Percentiles rank a stretch among this genome's conserved stretches.
Evolutionary conservation across 2,888 invertebrate genomes (phyloP).

Genomic region (Euproctis similis): DNA sequence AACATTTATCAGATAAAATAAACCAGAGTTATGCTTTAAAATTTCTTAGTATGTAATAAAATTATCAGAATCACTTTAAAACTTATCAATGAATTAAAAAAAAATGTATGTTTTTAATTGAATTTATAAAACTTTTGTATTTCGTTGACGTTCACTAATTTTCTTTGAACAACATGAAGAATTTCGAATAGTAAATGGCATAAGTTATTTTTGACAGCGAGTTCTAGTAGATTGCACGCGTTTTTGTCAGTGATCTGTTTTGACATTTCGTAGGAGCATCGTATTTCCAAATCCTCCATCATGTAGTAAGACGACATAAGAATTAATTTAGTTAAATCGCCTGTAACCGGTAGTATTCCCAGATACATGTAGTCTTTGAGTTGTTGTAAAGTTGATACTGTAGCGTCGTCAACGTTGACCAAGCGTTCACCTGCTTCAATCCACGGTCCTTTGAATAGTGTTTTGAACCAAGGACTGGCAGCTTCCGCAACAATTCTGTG

Average conservation of each 20-base stretch:
- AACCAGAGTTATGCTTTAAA: too few relatives aligned
- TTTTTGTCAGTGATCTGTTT: slow-evolving; percentile 2
- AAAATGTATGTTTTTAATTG: too few relatives aligned
- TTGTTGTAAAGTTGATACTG: slow-evolving; percentile 31
- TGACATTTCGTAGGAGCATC: slow-evolving; percentile 35
- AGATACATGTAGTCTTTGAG: slow-evolving; percentile 42
- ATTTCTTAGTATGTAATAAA: too few relatives aligned
- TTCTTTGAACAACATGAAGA: neutral
- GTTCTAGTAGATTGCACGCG: slow-evolving; percentile 15
- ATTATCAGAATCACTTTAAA: too few relatives aligned
- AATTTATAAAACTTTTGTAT: neutral
- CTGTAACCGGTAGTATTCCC: slow-evolving; percentile 14
- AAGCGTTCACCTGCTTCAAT: slow-evolving; percentile 35
- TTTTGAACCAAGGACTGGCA: slow-evolving; percentile 37
- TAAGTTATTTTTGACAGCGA: neutral
- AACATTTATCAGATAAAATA: too few relatives aligned
- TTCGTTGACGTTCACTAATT: neutral
- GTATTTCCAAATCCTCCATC: slow-evolving; percentile 41
- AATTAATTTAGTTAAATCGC: slow-evolving; percentile 31
- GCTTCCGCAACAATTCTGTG: slow-evolving; percentile 40
- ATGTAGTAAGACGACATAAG: slow-evolving; percentile 39
- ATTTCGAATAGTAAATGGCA: neutral
- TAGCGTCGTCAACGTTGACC: slow-evolving; percentile 34
- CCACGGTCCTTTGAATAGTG: slow-evolving; percentile 42
- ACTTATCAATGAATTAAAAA: too few relatives aligned